Evolutionary conservation across 2,113 vertebrate genomes (phyloP).

Genomic region (Dryoscopus gambensis): DNA sequence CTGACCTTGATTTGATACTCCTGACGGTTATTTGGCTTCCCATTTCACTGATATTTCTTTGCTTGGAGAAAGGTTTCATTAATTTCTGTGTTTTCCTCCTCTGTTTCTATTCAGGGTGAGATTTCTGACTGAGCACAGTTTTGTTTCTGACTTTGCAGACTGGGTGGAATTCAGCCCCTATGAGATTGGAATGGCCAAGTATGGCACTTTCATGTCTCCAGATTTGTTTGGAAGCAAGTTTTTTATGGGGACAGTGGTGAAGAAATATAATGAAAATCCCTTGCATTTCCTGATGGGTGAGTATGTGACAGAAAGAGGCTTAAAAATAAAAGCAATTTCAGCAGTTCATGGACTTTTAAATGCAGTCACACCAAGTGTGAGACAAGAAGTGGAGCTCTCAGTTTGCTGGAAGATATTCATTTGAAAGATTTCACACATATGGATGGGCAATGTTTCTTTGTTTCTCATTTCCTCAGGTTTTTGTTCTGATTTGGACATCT

Average conservation of each 20-base stretch:
- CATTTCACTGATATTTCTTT: neutral
- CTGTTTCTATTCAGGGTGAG: neutral
- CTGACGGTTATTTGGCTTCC: neutral
- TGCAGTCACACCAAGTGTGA: neutral
- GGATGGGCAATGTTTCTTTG: neutral
- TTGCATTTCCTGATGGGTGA: conserved; percentile 97
- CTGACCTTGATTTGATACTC: neutral
- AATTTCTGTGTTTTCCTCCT: neutral
- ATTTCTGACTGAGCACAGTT: neutral
- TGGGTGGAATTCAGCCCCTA: conserved; percentile 98
- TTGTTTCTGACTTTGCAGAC: conserved; percentile 73
- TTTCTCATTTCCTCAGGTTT: neutral
- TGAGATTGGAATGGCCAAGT: conserved; percentile 98
- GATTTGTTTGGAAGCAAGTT: conserved; percentile 97
- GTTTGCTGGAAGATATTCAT: neutral
- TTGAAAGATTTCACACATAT: neutral
- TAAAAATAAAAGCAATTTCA: neutral
- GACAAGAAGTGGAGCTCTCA: neutral
- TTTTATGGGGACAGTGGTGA: conserved; percentile 94
- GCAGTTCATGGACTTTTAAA: neutral
- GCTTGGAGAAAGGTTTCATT: neutral
- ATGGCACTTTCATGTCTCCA: conserved; percentile 96
- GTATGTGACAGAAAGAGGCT: neutral
- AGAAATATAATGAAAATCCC: conserved; percentile 92
- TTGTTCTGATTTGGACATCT: neutral